phyloP scores from a whole-genome alignment of 1,140 invertebrate genomes.

The Eulimnadia texana region DNA sequence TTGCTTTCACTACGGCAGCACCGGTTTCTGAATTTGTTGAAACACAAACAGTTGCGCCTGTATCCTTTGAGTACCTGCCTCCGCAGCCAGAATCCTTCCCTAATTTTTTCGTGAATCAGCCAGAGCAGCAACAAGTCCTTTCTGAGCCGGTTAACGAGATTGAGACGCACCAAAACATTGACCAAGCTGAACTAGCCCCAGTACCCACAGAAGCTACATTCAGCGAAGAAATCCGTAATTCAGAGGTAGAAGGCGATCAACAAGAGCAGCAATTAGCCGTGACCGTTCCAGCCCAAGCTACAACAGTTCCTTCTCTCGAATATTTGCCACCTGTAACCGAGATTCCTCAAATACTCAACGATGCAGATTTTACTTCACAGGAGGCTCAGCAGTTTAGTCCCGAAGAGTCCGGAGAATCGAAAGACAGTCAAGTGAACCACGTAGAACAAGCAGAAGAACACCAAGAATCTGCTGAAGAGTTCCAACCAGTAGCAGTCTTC shows the following conservation, averaged over 20 bases:
- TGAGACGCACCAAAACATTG: neutral
- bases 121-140: neutral
- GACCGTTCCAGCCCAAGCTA: neutral
- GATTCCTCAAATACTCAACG: too few relatives aligned
- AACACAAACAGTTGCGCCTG: neutral
- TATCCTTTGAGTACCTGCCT: neutral
- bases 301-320: neutral
- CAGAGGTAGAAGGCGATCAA: too few relatives aligned
- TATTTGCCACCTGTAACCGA: neutral
- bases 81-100: neutral
- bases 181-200: neutral
- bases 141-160: neutral
- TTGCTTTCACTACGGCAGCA: neutral
- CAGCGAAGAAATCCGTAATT: neutral
- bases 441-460: neutral
- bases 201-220: neutral
- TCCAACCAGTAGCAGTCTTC: constrained; percentile 10
- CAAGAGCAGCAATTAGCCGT: neutral
- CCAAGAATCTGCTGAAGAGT: neutral
- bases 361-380: too few relatives aligned
- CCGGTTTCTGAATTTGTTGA: neutral
- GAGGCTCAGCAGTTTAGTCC: too few relatives aligned
- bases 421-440: neutral
- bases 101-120: neutral
- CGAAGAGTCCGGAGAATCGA: too few relatives aligned